These are phyloP conservation scores for Manis javanica DNA, from an alignment of 2,797 vertebrate species.

Conservation along the genomic window DNA sequence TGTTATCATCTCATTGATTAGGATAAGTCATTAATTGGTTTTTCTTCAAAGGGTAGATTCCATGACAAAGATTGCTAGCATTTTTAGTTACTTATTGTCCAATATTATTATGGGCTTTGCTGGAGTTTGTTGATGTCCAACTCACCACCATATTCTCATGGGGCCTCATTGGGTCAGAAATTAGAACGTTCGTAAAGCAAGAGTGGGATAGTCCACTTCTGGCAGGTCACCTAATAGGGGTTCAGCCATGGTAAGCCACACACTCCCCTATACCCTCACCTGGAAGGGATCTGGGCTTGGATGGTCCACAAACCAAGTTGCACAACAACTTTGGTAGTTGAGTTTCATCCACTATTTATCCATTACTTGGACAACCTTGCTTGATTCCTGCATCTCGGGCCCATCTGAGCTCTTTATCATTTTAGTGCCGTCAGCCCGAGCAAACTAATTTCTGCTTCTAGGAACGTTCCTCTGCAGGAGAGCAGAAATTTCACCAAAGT, in stretches of 20 bases:
- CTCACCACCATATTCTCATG: neutral
- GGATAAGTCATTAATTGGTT: conserved; percentile 3
- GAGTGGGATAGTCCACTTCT: neutral
- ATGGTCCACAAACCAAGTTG: conserved; percentile 32
- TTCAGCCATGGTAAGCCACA: neutral
- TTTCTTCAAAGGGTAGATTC: neutral
- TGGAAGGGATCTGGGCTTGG: conserved; percentile 20
- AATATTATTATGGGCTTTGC: neutral
- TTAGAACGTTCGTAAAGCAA: neutral
- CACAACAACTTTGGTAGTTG: conserved; percentile 52
- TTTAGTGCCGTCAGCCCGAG: conserved; percentile 22
- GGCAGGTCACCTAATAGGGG: neutral
- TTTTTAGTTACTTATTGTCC: neutral
- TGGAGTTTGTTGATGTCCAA: neutral
- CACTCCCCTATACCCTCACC: neutral
- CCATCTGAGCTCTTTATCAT: conserved; percentile 40
- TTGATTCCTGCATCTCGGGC: conserved; percentile 33
- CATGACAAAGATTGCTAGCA: neutral
- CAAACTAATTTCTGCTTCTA: conserved; percentile 63
- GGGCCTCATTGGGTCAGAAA: neutral
- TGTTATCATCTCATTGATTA: conserved; percentile 11
- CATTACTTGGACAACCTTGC: conserved; percentile 45
- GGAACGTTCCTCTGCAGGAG: conserved; percentile 67
- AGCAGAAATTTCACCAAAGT: conserved; percentile 41
- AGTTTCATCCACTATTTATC: neutral